A percentile compares a stretch with the other conserved stretches of the same genome.
Conservation (phyloP, 2,113 vertebrate species). For the Ardeotis arabs region DNA sequence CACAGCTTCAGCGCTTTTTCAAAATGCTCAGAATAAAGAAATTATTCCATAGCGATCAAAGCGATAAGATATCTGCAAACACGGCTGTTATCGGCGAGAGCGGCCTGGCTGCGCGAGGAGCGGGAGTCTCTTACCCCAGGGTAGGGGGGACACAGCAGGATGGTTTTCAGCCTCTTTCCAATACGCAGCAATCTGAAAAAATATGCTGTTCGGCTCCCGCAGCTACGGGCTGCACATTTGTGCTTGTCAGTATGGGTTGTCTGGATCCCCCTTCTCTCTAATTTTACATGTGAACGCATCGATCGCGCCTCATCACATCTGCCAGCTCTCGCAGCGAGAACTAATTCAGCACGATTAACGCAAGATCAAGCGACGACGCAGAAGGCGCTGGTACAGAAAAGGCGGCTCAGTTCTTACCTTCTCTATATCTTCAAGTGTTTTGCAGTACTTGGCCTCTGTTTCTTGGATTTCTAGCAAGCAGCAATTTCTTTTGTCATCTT, state of each 20-base stretch:
- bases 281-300: not conserved
- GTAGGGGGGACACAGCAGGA: not conserved
- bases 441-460: slow-evolving; percentile 96
- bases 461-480: slow-evolving; percentile 96
- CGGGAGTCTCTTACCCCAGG: not conserved
- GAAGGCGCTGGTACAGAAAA: not conserved
- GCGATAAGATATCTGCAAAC: not conserved
- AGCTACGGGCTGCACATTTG: not conserved
- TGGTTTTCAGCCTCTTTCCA: not conserved
- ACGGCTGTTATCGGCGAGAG: not conserved
- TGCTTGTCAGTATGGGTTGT: not conserved
- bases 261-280: not conserved
- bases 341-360: accelerated
- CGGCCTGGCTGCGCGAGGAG: not conserved
- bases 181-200: not conserved
- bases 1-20: not conserved
- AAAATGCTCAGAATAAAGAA: not conserved
- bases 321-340: not conserved
- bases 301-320: not conserved
- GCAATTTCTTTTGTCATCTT: slow-evolving; percentile 96
- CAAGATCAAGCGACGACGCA: not conserved
- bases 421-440: slow-evolving; percentile 95
- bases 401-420: slow-evolving; percentile 77
- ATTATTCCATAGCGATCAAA: not conserved
- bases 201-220: not conserved